Percentiles rank a stretch among this genome's conserved stretches.
These are phyloP conservation scores for Scomber colias DNA, from an alignment of 2,113 vertebrate species.

Conservation along the genomic window DNA sequence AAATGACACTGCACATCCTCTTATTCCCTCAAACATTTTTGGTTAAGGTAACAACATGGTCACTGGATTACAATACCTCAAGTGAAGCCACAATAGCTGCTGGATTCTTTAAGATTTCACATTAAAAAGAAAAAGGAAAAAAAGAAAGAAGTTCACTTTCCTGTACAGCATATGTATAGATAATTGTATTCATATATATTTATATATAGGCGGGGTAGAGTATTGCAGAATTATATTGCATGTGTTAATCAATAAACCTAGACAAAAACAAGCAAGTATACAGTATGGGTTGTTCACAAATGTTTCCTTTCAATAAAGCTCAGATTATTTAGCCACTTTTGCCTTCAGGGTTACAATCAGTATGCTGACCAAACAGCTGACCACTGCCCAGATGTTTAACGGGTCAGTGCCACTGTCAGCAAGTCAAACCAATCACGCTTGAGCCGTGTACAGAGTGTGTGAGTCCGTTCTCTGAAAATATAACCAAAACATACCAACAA, in stretches of 20 bases:
- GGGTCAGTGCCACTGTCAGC: slow-evolving; percentile 65
- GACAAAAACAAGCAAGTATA: slow-evolving; percentile 84
- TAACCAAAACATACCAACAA: slow-evolving; percentile 70
- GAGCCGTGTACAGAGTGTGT: slow-evolving; percentile 62
- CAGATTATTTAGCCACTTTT: slow-evolving; percentile 70
- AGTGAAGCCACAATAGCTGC: slow-evolving; percentile 82
- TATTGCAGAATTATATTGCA: slow-evolving; percentile 88
- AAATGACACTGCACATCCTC: slow-evolving; percentile 59
- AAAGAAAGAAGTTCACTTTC: slow-evolving; percentile 74
- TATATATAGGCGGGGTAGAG: slow-evolving; percentile 84
- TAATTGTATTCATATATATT: slow-evolving; percentile 81
- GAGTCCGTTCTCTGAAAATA: slow-evolving; percentile 72
- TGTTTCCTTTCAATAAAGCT: slow-evolving; percentile 77
- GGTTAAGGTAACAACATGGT: slow-evolving; percentile 84
- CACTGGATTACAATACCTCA: slow-evolving; percentile 81
- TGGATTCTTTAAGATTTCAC: slow-evolving; percentile 83
- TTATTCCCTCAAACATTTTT: slow-evolving; percentile 77
- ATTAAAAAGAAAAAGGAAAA: slow-evolving; percentile 72
- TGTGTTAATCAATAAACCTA: slow-evolving; percentile 83
- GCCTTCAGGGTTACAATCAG: slow-evolving; percentile 76
- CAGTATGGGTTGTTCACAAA: slow-evolving; percentile 81
- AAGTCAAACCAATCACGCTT: slow-evolving; percentile 64
- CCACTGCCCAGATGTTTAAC: slow-evolving; percentile 65
- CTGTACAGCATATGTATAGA: slow-evolving; percentile 83
- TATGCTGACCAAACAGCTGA: slow-evolving; percentile 53